These are phyloP conservation scores for Drosophila seguyi DNA, from an alignment of 1,140 invertebrate species.

Conservation along the genomic window DNA sequence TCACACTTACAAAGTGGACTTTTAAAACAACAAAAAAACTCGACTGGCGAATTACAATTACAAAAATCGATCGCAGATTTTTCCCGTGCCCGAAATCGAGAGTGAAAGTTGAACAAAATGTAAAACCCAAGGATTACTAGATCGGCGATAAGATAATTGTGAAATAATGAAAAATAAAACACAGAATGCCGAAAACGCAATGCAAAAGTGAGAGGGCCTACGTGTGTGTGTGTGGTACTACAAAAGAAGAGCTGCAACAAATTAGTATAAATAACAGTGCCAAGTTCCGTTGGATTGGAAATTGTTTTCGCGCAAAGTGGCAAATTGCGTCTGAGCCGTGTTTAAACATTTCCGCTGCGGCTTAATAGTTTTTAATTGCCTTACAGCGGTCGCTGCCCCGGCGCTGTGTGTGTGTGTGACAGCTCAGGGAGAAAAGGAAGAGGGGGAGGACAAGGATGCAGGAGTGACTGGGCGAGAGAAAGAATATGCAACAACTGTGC, in stretches of 20 bases:
- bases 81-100: slow-evolving; percentile 35
- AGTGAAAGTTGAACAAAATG: slow-evolving; percentile 47
- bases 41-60: slow-evolving; percentile 51
- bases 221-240: slow-evolving; percentile 18
- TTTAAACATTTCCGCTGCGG: slow-evolving; percentile 70
- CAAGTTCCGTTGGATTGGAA: slow-evolving; percentile 40
- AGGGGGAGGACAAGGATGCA: slow-evolving; percentile 30
- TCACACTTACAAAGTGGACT: too few species aligned
- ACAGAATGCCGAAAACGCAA: slow-evolving; percentile 13
- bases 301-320: slow-evolving; percentile 39
- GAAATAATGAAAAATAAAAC: slow-evolving; percentile 12
- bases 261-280: slow-evolving; percentile 45
- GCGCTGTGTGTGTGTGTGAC: slow-evolving; percentile 36
- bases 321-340: slow-evolving; percentile 45
- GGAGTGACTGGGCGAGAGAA: slow-evolving; percentile 10
- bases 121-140: slow-evolving; percentile 16
- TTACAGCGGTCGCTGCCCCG: slow-evolving; percentile 55
- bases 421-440: slow-evolving; percentile 17
- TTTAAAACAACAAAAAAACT: too few species aligned
- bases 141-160: not conserved
- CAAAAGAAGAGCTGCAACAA: slow-evolving; percentile 40
- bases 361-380: slow-evolving; percentile 58
- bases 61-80: slow-evolving; percentile 55
- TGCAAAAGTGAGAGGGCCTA: slow-evolving; percentile 26
- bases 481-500: slow-evolving; percentile 40